Evolutionary conservation across 2,113 vertebrate species (phyloP), one percentile per base, ranked within the genome.

Genomic region (Lophura nycthemera): DNA sequence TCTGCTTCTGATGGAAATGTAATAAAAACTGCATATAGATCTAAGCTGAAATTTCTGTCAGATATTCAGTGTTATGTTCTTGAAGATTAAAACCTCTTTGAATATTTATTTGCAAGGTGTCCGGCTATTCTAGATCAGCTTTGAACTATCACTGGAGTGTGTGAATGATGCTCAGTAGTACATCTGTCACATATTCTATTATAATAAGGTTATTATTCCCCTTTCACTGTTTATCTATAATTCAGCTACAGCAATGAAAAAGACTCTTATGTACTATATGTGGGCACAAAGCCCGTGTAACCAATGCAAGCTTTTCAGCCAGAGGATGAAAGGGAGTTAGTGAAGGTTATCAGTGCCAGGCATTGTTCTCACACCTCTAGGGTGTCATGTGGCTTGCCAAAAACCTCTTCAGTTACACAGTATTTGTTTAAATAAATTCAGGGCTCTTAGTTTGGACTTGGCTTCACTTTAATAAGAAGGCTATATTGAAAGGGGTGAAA

Each of bases 21-120:
- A 94, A 97, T 96, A 93, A 96, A 96, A 97, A 89, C 20, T 13
- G 42, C 70, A 95, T 86, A 95, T 42, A 84, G 76, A 92, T 90
- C 52, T 90, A 50, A 80, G 75, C 67, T 79, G 84, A 89, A 92
- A 95, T 97, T 97, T 74, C 71, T 81, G 89, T 79, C 83, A 92
- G 80, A 47, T 74, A 67, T 81, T 97, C 63, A 3, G 67, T 96
- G 90, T 59, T 89, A 56, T 4, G 60, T 88, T 89, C 85, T 86
- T 96, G 86, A 90, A 94, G 78, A 92, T 72, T 86, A 34, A 73
- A 79, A 93, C 73, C 21, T 71, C 34, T 94, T 57, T 90, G 76
- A 86, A 95, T 95, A 94, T 93, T 88, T 96, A 91, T 81, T 81
- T 95, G 70, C 65, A 88, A 89, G 52, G 34, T 72, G 30, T 73